phyloP scores from a whole-genome alignment of 2,888 invertebrate species.

The Pterobdella sp. region DNA sequence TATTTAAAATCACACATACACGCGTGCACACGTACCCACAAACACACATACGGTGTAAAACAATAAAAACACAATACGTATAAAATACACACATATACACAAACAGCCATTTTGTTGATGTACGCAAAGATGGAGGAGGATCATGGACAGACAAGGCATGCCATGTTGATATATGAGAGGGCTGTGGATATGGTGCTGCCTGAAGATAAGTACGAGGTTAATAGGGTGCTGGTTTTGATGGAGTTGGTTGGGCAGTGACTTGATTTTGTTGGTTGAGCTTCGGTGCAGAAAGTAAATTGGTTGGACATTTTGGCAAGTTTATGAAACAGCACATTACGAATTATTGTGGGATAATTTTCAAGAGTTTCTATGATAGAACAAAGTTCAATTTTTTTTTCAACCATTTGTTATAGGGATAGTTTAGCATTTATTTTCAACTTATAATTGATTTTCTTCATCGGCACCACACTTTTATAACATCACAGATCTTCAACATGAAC shows the following conservation, averaged over 20 bases:
- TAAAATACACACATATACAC: neutral
- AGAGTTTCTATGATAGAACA: too few relatives aligned
- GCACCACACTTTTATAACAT: neutral
- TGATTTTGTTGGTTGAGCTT: neutral
- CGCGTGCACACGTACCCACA: too few relatives aligned
- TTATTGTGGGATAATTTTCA: too few relatives aligned
- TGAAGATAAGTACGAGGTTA: constrained; percentile 80
- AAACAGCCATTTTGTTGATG: constrained; percentile 68
- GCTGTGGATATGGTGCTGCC: constrained; percentile 83
- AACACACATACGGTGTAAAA: too few relatives aligned
- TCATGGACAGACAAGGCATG: constrained; percentile 90
- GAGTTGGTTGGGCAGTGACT: neutral
- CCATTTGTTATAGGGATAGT: too few relatives aligned
- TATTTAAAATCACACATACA: too few relatives aligned
- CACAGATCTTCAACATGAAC: constrained; percentile 88
- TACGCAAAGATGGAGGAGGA: constrained; percentile 98
- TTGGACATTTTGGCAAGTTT: too few relatives aligned
- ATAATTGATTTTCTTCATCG: neutral
- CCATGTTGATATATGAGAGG: constrained; percentile 97
- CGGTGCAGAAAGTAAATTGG: neutral
- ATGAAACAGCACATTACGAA: too few relatives aligned
- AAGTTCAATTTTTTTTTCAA: too few relatives aligned
- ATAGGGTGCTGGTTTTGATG: neutral
- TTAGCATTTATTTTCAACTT: neutral
- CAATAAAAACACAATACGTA: too few relatives aligned